Evolutionary conservation across 1,140 invertebrate genomes (phyloP), one percentile per base, ranked within the genome.

Genomic region (Cotesia glomerata): DNA sequence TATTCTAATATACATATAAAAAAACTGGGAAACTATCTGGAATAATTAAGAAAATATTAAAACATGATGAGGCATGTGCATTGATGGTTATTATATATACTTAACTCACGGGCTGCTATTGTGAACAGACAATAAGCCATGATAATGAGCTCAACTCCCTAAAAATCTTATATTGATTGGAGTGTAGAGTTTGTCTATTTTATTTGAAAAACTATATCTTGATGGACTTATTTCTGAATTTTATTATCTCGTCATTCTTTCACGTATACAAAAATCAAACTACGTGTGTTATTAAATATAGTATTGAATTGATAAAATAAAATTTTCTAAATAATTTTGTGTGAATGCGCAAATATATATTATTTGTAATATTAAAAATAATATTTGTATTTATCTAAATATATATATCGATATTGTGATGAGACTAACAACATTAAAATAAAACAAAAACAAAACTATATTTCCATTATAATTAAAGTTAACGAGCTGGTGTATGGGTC

Each of bases 71-170:
- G 11, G 39, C 32, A 54, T 54, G 13, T 72, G 34, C 65, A n/a
- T 26, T 26, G 26, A 18, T 52, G 39, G 18, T 32, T 54, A 54
- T 65, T 64, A 70, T 59, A 14, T 35, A 34, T 56, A 62, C 32
- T n/a, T 61, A 45, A 64, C 80, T 76, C 80, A 73, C 81, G 79
- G 77, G 81, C 85, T 86, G 85, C 84, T 86, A 83, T 86, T 84
- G 85, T 85, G 84, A 86, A 84, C 82, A 83, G 85, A 86, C 85
- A 86, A 87, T 87, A 86, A 87, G 84, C 85, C 85, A 87, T 79
- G 80, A 83, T 78, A 78, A 69, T 39, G 52, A 54, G 68, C 76
- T 75, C 73, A 78, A 79, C 76, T 79, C 77, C 76, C 76, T 74
- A 73, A 26, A 26, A 69, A 77, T 75, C 56, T 75, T 54, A 74